These are phyloP conservation scores for Engraulis encrasicolus DNA, from an alignment of 2,113 vertebrate genomes.

Conservation along the genomic window DNA sequence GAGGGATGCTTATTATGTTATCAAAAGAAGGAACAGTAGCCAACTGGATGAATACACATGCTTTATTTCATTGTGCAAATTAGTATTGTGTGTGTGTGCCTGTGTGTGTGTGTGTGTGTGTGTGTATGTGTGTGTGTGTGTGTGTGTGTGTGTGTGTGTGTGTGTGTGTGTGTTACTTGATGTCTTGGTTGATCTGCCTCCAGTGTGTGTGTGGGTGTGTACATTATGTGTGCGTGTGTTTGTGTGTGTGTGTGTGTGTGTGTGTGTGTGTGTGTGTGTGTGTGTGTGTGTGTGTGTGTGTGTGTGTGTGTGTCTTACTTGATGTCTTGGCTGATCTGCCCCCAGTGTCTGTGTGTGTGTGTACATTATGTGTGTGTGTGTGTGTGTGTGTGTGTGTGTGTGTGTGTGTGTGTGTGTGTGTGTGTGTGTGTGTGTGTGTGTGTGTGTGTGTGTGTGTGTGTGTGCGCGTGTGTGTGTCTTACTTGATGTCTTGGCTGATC, in stretches of 20 bases:
- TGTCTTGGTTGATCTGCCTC: neutral
- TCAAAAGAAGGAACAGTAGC: too few relatives aligned
- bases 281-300: too few relatives aligned
- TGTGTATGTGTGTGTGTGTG: neutral
- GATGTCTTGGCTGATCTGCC: too few relatives aligned
- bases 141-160: neutral
- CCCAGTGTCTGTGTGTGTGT: neutral
- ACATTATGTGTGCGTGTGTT: neutral
- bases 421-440: neutral
- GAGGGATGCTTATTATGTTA: too few relatives aligned
- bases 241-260: neutral
- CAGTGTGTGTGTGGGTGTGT: neutral
- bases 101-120: neutral
- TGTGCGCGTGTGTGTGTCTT: conserved; percentile 41
- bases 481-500: conserved; percentile 97
- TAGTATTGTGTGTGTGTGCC: neutral
- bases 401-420: too few relatives aligned
- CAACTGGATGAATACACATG: too few relatives aligned
- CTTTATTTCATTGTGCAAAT: too few relatives aligned
- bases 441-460: conserved; percentile 35
- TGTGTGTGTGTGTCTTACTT: too few relatives aligned
- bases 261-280: too few relatives aligned
- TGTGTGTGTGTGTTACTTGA: neutral
- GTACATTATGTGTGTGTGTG: conserved; percentile 35
- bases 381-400: neutral